phyloP scores from a whole-genome alignment of 1,140 invertebrate genomes.

The Hetaerina americana region DNA sequence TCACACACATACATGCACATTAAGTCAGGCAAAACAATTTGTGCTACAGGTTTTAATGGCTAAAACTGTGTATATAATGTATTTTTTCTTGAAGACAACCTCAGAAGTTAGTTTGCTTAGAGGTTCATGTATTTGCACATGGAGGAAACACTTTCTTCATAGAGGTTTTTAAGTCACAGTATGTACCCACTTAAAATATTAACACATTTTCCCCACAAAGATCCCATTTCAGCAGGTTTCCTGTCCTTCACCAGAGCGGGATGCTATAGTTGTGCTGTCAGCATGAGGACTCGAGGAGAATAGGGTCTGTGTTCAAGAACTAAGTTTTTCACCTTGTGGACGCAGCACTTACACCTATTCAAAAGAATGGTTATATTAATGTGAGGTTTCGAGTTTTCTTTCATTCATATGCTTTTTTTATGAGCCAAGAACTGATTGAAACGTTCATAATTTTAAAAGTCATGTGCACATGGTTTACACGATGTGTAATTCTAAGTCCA shows the following conservation, averaged over 20 bases:
- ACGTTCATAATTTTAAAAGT: too few relatives aligned
- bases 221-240: not conserved
- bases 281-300: not conserved
- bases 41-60: not conserved
- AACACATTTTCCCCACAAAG: not conserved
- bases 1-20: not conserved
- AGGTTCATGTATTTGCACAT: not conserved
- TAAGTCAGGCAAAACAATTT: not conserved
- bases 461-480: too few relatives aligned
- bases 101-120: not conserved
- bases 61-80: not conserved
- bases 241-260: not conserved
- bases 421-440: not conserved
- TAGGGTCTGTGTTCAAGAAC: not conserved
- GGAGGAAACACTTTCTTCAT: not conserved
- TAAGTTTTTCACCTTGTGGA: not conserved
- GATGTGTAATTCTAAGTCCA: too few relatives aligned
- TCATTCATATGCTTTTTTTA: too few relatives aligned
- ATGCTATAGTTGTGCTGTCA: not conserved
- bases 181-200: not conserved
- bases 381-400: too few relatives aligned
- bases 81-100: not conserved
- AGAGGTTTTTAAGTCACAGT: not conserved
- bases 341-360: not conserved
- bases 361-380: not conserved